phyloP scores from a whole-genome alignment of 2,888 invertebrate genomes.

The Branchipolynoe longqiensis region DNA sequence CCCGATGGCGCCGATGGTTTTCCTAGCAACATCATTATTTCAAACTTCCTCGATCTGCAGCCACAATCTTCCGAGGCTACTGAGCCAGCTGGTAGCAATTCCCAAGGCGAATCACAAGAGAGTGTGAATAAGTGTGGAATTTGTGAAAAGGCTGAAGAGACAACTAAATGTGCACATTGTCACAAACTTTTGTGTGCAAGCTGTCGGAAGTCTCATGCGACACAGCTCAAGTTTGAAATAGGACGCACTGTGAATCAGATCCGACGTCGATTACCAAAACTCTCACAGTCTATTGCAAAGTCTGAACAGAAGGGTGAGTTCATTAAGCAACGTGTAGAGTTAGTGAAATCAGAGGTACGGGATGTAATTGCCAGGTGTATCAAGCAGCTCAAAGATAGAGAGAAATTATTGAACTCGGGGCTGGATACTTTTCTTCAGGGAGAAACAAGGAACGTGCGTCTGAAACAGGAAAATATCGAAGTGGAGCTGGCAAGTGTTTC shows the following conservation, averaged over 20 bases:
- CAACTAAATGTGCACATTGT: conserved; percentile 92
- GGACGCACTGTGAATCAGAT: conserved; percentile 88
- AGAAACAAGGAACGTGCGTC: conserved; percentile 91
- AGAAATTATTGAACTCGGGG: conserved; percentile 84
- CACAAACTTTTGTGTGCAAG: conserved; percentile 98
- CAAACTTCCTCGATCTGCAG: conserved; percentile 95
- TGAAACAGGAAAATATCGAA: conserved; percentile 95
- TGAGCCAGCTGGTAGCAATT: conserved; percentile 58
- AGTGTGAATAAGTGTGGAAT: conserved; percentile 64
- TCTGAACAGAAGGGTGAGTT: conserved; percentile 93
- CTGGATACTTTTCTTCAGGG: conserved; percentile 94
- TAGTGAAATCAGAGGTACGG: conserved; percentile 95
- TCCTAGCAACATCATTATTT: conserved; percentile 97
- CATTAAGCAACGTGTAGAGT: conserved; percentile 93
- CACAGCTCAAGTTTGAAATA: conserved; percentile 95
- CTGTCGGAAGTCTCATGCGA: conserved; percentile 96
- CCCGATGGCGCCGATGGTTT: conserved; percentile 95
- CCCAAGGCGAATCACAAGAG: background rate
- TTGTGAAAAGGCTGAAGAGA: conserved; percentile 80
- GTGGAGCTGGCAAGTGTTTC: conserved; percentile 96
- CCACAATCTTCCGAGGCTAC: conserved; percentile 85
- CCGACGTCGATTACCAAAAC: conserved; percentile 88
- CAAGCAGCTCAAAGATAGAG: conserved; percentile 83
- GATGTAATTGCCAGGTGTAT: conserved; percentile 75
- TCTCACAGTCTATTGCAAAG: conserved; percentile 73